Evolutionary conservation across 2,113 vertebrate genomes (phyloP), one percentile per base, ranked within the genome.

Genomic region (Epinephelus cyanopodus): DNA sequence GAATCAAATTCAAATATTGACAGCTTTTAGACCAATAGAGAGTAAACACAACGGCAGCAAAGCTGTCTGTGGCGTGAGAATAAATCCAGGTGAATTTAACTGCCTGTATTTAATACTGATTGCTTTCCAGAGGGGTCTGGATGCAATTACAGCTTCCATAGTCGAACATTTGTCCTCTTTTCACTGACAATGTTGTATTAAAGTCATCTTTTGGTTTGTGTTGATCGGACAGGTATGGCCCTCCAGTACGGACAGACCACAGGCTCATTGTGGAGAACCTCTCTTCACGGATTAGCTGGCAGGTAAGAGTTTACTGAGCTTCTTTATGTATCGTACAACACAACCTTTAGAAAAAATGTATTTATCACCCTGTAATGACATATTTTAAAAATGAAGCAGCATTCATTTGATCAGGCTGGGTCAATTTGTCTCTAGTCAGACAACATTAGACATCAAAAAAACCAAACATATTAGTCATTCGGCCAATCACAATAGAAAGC

Each of bases 241-340:
- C 96, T 52, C 97, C 97, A 66, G 95, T 98, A 90, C 95, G 97
- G 21, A 97, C 97, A 0, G 97, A 98, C 79, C 96, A 98, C 92
- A 96, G 97, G 74, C 96, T 98, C 83, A 96, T 98, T 86, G 97
- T 98, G 52, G 96, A 98, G 91, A 98, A 98, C 85, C 95, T 98
- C 37, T 98, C 97, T 0, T 97, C 97, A 2, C 96, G 97, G 23
- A 97, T 97, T 58, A 98, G 97, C 92, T 98, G 97, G 97, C 97
- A 98, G 97, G 97, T 98, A 95, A 96, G 96, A 60, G 4, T 45
- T 79, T 0, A 62, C 9, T 21, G 3, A 33, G 5, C 48, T 17
- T 79, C 37, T 3, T 53, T 23, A 8, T 29, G 39, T 33, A 13
- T 57, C 15, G 15, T 27, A 63, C 29, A 58, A 45, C 64, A 23